Evolutionary conservation across 1,140 invertebrate species (phyloP).

Genomic region (Hesperophylax magnus): DNA sequence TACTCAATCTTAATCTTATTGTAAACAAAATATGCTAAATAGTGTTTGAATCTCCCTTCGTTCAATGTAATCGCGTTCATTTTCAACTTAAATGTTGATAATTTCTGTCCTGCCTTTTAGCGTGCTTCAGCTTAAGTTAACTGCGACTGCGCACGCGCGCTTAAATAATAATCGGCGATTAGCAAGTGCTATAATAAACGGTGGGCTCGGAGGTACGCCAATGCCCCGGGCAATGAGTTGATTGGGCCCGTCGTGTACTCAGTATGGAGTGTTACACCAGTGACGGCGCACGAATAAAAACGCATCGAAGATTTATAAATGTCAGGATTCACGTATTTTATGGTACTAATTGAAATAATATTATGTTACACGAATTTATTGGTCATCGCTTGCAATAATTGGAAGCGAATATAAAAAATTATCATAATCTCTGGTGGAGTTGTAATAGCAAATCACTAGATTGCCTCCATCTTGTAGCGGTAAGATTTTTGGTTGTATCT

Average conservation of each 20-base stretch:
- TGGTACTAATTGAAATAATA: no score
- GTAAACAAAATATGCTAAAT: no score
- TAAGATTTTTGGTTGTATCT: no score
- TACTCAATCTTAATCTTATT: no score
- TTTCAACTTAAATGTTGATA: background rate
- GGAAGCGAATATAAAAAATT: no score
- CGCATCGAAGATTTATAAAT: no score
- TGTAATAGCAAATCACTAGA: no score
- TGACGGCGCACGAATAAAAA: background rate
- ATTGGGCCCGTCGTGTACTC: constrained; percentile 9
- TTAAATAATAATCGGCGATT: constrained; percentile 36
- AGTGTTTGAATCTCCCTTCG: background rate
- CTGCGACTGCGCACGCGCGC: constrained; percentile 18
- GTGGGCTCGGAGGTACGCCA: constrained; percentile 26
- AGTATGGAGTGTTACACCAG: constrained; percentile 11
- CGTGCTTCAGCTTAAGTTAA: background rate
- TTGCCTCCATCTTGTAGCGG: no score
- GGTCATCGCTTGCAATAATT: no score
- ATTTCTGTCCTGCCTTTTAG: background rate
- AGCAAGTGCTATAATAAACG: constrained; percentile 41
- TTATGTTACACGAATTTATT: no score
- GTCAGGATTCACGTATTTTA: no score
- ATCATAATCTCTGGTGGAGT: no score
- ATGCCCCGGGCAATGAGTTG: constrained; percentile 22
- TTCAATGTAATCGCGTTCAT: background rate